phyloP scores from a whole-genome alignment of 1,140 invertebrate genomes.

The Drosophila busckii region DNA sequence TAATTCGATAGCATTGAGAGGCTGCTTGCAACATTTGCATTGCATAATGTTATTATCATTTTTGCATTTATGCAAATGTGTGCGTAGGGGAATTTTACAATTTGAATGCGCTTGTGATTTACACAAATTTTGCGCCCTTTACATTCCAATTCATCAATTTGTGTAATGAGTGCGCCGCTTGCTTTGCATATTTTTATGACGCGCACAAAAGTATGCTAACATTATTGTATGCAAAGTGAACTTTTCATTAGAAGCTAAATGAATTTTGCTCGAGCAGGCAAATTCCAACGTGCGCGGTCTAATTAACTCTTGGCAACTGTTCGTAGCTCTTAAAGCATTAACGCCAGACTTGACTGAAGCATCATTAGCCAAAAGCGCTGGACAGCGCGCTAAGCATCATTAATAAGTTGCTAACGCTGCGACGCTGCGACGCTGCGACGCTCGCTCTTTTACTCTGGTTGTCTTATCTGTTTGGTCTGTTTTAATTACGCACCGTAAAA shows the following conservation, averaged over 20 bases:
- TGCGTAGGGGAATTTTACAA: conserved; percentile 36
- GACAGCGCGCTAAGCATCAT: conserved; percentile 43
- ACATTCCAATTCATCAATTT: conserved; percentile 19
- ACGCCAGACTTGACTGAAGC: conserved; percentile 18
- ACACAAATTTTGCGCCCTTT: neutral
- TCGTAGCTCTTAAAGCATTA: conserved; percentile 13
- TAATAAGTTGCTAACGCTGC: conserved; percentile 62
- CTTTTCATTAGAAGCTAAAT: conserved; percentile 19
- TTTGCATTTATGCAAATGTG: conserved; percentile 47
- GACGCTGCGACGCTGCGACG: conserved; percentile 22
- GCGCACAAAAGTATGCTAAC: conserved; percentile 49
- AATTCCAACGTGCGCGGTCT: conserved; percentile 31
- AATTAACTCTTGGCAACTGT: conserved; percentile 72
- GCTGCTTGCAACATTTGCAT: conserved; percentile 7
- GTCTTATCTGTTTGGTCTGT: conserved; percentile 15
- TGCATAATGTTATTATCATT: conserved; percentile 38
- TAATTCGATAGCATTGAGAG: conserved; percentile 50
- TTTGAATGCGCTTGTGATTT: conserved; percentile 23
- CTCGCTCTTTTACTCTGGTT: neutral
- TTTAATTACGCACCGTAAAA: conserved; percentile 67
- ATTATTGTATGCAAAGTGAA: conserved; percentile 30
- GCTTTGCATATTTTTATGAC: conserved; percentile 62
- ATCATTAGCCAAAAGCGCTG: conserved; percentile 48
- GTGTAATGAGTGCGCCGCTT: conserved; percentile 7
- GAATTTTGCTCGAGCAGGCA: conserved; percentile 60